Conservation (phyloP, 2,888 invertebrate genomes). For the Catocala nupta region DNA sequence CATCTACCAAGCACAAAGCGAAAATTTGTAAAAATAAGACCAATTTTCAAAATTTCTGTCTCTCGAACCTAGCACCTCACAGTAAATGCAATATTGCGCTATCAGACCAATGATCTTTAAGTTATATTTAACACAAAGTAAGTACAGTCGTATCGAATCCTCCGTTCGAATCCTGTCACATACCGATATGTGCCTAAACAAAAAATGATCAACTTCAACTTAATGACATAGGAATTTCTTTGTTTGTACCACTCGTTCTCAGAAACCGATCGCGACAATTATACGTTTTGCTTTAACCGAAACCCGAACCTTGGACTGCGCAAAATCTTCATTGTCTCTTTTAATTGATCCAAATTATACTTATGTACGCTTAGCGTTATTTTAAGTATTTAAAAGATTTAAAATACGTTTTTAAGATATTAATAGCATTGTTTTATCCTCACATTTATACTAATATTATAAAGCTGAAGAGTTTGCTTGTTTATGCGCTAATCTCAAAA, state of each 20-base stretch:
- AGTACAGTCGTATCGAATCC: neutral
- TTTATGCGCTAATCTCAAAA: too few relatives aligned
- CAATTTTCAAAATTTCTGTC: too few relatives aligned
- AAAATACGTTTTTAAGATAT: neutral
- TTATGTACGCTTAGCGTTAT: neutral
- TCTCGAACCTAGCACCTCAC: too few relatives aligned
- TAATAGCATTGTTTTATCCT: too few relatives aligned
- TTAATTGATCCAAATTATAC: constrained; percentile 17
- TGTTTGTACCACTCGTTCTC: constrained; percentile 21
- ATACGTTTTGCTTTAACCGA: constrained; percentile 20
- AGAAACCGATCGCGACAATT: constrained; percentile 25
- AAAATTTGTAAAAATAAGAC: too few relatives aligned
- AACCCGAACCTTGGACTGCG: constrained; percentile 12
- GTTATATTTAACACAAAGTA: too few relatives aligned
- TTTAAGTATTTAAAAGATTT: neutral
- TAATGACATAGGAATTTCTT: constrained; percentile 25
- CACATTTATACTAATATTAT: too few relatives aligned
- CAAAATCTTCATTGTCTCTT: constrained; percentile 19
- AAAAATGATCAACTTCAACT: constrained; percentile 11
- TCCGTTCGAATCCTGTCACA: constrained; percentile 17
- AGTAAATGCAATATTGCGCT: too few relatives aligned
- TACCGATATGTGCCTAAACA: constrained; percentile 14
- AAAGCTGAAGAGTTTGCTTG: too few relatives aligned
- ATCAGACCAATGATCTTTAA: too few relatives aligned
- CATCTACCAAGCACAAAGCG: too few relatives aligned